Percentiles rank a stretch among this genome's conserved stretches.
These are phyloP conservation scores for Melospiza melodia DNA, from an alignment of 2,113 vertebrate genomes.

Conservation along the genomic window DNA sequence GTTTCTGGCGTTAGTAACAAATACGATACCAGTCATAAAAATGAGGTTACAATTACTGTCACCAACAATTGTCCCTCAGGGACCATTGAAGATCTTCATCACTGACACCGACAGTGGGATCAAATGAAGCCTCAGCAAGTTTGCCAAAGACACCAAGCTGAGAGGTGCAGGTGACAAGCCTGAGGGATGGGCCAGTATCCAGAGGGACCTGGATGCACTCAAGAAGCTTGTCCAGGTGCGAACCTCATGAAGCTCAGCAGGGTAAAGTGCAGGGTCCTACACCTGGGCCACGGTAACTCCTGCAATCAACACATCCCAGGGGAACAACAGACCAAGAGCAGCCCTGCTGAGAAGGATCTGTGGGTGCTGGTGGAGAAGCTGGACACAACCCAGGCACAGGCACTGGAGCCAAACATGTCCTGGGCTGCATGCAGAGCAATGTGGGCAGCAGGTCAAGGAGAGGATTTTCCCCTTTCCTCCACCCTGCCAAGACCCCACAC, in stretches of 20 bases:
- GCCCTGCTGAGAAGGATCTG: accelerated
- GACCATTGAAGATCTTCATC: background rate
- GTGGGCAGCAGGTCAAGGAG: background rate
- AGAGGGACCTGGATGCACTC: background rate
- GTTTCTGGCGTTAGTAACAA: background rate
- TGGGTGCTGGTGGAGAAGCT: background rate
- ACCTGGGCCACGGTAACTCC: too few species aligned
- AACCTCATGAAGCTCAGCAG: background rate
- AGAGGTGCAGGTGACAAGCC: background rate
- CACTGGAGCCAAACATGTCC: accelerated
- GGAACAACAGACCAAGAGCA: background rate
- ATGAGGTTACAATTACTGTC: background rate
- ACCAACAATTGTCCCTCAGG: background rate
- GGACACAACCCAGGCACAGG: accelerated
- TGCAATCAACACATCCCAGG: too few species aligned
- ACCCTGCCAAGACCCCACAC: background rate
- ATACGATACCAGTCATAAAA: background rate
- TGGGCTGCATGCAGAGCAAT: background rate
- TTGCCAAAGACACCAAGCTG: background rate
- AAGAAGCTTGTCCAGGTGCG: background rate
- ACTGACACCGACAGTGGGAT: accelerated
- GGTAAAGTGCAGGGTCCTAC: background rate
- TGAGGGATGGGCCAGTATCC: background rate
- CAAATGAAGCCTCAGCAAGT: background rate
- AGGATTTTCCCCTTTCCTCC: background rate